Conservation (phyloP, 2,113 vertebrate genomes). For the Tupaia chinensis region DNA sequence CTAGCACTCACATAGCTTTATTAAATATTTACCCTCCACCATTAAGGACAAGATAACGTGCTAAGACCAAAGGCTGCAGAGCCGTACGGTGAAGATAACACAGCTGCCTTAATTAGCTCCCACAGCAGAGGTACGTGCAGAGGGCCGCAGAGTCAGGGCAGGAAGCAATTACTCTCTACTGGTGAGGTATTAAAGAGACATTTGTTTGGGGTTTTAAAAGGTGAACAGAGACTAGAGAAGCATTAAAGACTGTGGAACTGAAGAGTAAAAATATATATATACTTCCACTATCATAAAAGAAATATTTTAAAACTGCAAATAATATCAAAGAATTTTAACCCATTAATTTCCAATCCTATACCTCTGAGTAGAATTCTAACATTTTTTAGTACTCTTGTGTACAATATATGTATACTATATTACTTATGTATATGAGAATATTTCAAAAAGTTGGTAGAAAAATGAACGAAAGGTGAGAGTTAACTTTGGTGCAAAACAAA, state of each 20-base stretch:
- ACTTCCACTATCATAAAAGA: neutral
- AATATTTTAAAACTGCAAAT: neutral
- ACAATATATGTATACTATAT: neutral
- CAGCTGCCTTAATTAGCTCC: neutral
- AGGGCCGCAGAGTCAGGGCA: neutral
- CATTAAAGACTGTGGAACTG: neutral
- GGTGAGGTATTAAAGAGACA: neutral
- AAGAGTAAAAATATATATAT: neutral
- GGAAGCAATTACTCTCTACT: neutral
- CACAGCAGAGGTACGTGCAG: neutral
- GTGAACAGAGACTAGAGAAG: neutral
- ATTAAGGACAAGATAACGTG: neutral
- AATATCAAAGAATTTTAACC: neutral
- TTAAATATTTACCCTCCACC: conserved; percentile 17
- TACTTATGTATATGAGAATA: neutral
- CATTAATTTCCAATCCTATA: neutral
- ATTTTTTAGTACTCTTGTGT: neutral
- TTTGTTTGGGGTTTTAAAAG: neutral
- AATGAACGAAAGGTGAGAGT: too few species aligned
- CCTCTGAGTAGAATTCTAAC: neutral
- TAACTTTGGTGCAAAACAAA: too few species aligned
- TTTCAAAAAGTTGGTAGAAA: too few species aligned
- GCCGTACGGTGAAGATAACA: neutral
- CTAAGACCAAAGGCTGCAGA: neutral
- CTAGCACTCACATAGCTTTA: neutral